phyloP scores from a whole-genome alignment of 2,113 vertebrate genomes.

The Bothrops jararaca region DNA sequence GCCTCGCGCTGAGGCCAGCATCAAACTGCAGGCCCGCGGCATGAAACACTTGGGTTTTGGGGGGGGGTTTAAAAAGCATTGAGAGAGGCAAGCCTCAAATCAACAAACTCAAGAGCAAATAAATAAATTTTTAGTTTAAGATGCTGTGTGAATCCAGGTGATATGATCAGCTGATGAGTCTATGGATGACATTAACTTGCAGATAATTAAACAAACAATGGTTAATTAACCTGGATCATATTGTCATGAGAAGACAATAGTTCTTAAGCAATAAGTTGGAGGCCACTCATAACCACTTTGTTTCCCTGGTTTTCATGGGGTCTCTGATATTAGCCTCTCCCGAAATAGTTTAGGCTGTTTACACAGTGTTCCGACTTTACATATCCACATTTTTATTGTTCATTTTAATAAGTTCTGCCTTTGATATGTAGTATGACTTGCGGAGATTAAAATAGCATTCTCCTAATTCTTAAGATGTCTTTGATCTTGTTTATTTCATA shows the following conservation, averaged over 20 bases:
- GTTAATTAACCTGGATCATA: not conserved
- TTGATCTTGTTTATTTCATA: conserved; percentile 68
- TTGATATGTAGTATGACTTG: conserved; percentile 63
- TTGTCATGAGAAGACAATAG: not conserved
- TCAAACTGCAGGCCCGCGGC: no score
- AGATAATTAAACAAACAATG: not conserved
- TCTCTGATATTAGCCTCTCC: not conserved
- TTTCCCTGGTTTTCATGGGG: not conserved
- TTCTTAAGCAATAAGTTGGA: not conserved
- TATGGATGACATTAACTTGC: not conserved
- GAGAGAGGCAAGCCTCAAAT: not conserved
- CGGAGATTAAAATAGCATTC: conserved; percentile 68
- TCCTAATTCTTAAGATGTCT: conserved; percentile 63
- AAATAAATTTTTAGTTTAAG: not conserved
- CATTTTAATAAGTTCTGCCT: conserved; percentile 56
- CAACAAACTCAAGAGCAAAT: not conserved
- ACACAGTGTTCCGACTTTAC: conserved; percentile 66
- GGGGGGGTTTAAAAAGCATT: no score
- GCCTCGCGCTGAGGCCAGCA: no score
- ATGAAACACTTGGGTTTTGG: no score
- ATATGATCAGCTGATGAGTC: not conserved
- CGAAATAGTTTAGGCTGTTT: conserved; percentile 49
- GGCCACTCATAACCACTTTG: not conserved
- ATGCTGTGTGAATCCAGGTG: not conserved
- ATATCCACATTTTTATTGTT: conserved; percentile 57